Base-by-base conservation (phyloP, 1,140 invertebrate species). In the Lanistes nyassanus region DNA sequence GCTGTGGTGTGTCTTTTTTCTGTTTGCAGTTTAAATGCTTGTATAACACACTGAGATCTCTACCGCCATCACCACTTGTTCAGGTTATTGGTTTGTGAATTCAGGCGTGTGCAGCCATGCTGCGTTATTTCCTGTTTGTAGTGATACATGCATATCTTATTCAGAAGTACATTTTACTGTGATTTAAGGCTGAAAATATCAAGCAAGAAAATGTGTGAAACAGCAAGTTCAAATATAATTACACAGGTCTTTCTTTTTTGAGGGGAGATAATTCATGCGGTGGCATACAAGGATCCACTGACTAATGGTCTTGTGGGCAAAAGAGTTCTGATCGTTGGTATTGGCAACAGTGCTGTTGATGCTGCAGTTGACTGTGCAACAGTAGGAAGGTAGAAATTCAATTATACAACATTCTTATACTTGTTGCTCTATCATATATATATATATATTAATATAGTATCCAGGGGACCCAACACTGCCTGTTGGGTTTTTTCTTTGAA, bases 291-390 rank as follows among this genome's bases (percentile, higher is more conserved):
- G 68, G 86, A 87, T 82, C 82, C 83, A 13, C 72, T 81, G 39
- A 76, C 79, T 42, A 87, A 87, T 79, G 79, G 80, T 1, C 79
- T 83, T 73, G 80, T 76, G 36, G 85, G 82, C n/a, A 86, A 88
- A 58, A 68, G 81, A 53, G 84, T 87, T 53, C 74, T 88, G 31
- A 75, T 88, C 13, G 85, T 88, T 62, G 87, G 87, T 31, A 88
- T 88, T 66, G 87, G 87, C 16, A 88, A 88, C 81, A 87, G 85
- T 78, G 86, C 85, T 56, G 86, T 88, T 3, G 87, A 88, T 81
- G 82, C 62, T 5, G 87, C 87, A 36, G 82, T 84, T 0, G 82
- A 88, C 70, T 84, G 82, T 80, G 85, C 84, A 21, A 80, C 82
- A 51, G 79, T 78, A 29, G 85, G 87, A 67, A 84, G 85, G 87